Evolutionary conservation across 2,797 vertebrate genomes (phyloP).

Genomic region (Potorous gilbertii): DNA sequence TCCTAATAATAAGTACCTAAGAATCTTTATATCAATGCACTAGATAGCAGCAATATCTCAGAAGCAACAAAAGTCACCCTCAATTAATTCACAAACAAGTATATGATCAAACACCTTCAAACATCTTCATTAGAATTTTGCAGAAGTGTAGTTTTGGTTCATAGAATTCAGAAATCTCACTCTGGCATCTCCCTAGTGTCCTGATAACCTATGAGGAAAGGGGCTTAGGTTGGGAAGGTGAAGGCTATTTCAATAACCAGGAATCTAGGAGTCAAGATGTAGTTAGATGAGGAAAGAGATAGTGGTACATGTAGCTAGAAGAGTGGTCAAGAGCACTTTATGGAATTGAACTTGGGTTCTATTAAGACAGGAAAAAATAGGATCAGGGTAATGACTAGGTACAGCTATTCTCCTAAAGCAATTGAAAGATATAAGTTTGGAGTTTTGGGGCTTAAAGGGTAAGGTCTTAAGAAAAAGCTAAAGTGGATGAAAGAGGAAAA

Average conservation of each 20-base stretch:
- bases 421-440: background rate
- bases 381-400: background rate
- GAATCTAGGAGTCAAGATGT: background rate
- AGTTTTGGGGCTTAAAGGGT: background rate
- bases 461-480: rapidly evolving
- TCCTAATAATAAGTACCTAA: background rate
- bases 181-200: too few species aligned
- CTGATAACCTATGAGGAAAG: background rate
- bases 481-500: too few species aligned
- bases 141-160: background rate
- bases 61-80: background rate
- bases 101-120: background rate
- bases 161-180: background rate
- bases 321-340: constrained; percentile 2
- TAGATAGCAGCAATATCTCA: background rate
- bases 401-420: background rate
- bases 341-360: background rate
- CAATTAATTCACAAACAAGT: background rate
- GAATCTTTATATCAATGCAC: background rate
- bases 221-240: background rate
- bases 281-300: background rate
- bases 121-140: background rate
- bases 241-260: background rate
- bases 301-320: background rate
- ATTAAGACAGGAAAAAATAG: background rate